These are phyloP conservation scores for Oplegnathus fasciatus DNA, from an alignment of 2,113 vertebrate species.

Conservation along the genomic window DNA sequence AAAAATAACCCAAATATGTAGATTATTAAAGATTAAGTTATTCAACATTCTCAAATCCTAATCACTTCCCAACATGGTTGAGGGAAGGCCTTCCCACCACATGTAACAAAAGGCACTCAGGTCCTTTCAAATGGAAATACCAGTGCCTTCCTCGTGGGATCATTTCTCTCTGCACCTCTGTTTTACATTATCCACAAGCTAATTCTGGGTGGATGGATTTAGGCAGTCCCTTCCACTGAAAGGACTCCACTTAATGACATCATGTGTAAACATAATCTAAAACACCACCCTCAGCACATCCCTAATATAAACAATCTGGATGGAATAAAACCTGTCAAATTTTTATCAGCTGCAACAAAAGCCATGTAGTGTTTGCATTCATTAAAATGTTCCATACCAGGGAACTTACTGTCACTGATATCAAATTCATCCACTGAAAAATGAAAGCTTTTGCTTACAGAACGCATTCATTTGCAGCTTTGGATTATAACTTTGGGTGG, in stretches of 20 bases:
- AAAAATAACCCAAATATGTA: constrained; percentile 40
- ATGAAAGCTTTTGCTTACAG: constrained; percentile 35
- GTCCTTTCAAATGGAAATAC: constrained; percentile 56
- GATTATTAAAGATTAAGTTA: constrained; percentile 47
- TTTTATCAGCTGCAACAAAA: constrained; percentile 49
- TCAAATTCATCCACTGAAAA: constrained; percentile 33
- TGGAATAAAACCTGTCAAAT: constrained; percentile 37
- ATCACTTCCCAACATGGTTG: constrained; percentile 6
- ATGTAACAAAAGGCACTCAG: constrained; percentile 24
- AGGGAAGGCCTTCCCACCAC: constrained; percentile 12
- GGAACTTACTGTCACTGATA: constrained; percentile 44
- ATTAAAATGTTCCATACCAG: constrained; percentile 63
- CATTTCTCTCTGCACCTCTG: constrained; percentile 11
- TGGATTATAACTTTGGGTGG: constrained; percentile 47
- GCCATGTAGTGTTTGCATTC: constrained; percentile 32
- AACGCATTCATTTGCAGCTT: constrained; percentile 25
- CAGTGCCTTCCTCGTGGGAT: constrained; percentile 18
- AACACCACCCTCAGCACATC: constrained; percentile 22
- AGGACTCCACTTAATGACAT: constrained; percentile 23
- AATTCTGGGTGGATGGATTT: constrained; percentile 28
- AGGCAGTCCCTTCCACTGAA: neutral
- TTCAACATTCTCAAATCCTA: constrained; percentile 41
- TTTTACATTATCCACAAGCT: constrained; percentile 33
- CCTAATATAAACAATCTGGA: constrained; percentile 31
- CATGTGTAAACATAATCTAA: constrained; percentile 34